Evolutionary conservation across 2,888 invertebrate species (phyloP), one percentile per base, ranked within the genome.

Genomic region (Perithous albicinctus): DNA sequence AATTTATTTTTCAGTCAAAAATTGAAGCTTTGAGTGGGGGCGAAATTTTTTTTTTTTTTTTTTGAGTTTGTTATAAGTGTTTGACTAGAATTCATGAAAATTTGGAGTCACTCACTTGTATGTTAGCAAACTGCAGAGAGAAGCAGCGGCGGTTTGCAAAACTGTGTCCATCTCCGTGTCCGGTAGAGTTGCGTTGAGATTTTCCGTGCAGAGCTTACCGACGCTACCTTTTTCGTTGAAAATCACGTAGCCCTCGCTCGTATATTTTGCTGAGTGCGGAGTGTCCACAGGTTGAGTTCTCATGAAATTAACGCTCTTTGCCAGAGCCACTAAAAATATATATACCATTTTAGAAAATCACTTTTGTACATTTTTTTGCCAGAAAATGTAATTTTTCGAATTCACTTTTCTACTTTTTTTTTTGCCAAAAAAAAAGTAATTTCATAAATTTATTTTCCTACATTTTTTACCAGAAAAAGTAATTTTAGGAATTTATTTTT

Each of bases 191-290:
- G 93, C 93, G 88, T 97, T 96, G 80, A 97, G 93, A 66, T 96
- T 97, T 88, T 96, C 96, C 0, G 96, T 96, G 90, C 97, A 97
- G 43, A 97, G 93, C 93, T 97, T 97, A 67, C 97, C 97, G 66
- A 95, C 94, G 67, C 95, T 94, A 5, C 97, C 97, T 88, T 96
- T 96, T 93, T 97, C 97, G 86, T 97, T 96, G 94, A 97, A 97
- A 83, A 97, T 95, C 2, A 97, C 96, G 93, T 95, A 97, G n/a
- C 98, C 98, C 84, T 96, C 96, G 74, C 95, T 94, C 87, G 94
- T 95, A 88, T 97, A 96, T 78, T 95, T 94, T 0, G 95, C 94
- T 59, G 96, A 95, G 89, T 96, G 95, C 0, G 97, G 96, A 1
- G 95, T 95, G 90, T 96, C 94, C 80, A 94, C 93, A 56, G 94